A percentile compares a stretch with the other conserved stretches of the same genome.
Evolutionary conservation across 2,888 invertebrate genomes (phyloP).

Genomic region (Trichogramma dendrolimi): DNA sequence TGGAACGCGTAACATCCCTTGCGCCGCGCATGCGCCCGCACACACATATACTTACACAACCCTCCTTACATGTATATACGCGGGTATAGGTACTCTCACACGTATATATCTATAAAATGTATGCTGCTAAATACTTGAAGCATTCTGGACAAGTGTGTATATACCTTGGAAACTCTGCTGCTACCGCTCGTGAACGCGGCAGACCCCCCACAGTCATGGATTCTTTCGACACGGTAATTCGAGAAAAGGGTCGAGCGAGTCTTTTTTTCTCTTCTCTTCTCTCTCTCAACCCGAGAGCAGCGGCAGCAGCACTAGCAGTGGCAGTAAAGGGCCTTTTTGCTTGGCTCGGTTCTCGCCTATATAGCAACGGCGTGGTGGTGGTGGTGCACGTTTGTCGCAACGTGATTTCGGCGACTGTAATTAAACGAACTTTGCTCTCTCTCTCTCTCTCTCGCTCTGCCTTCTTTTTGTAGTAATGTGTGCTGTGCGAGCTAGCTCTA

Average conservation of each 20-base stretch:
- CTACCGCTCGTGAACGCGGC: no score
- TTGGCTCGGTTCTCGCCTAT: no score
- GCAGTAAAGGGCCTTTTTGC: not conserved
- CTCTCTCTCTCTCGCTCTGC: no score
- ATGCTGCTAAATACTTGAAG: no score
- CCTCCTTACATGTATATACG: no score
- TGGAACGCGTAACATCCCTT: slow-evolving; percentile 18
- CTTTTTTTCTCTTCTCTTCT: slow-evolving; percentile 2
- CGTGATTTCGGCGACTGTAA: slow-evolving; percentile 9
- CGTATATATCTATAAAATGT: no score
- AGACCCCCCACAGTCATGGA: not conserved
- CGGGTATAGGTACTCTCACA: no score
- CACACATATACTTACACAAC: no score
- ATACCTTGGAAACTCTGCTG: no score
- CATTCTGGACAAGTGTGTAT: no score
- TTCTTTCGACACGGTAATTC: not conserved
- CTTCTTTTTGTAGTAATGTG: no score
- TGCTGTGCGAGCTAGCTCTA: no score
- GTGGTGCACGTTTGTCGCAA: slow-evolving; percentile 6
- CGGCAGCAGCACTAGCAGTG: not conserved
- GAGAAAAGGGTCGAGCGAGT: not conserved
- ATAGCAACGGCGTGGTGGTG: not conserved
- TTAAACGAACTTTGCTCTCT: not conserved
- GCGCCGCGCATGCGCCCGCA: not conserved
- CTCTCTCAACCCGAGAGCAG: slow-evolving; percentile 17